Evolutionary conservation across 2,797 vertebrate species (phyloP).

Genomic region (Echeneis naucrates): DNA sequence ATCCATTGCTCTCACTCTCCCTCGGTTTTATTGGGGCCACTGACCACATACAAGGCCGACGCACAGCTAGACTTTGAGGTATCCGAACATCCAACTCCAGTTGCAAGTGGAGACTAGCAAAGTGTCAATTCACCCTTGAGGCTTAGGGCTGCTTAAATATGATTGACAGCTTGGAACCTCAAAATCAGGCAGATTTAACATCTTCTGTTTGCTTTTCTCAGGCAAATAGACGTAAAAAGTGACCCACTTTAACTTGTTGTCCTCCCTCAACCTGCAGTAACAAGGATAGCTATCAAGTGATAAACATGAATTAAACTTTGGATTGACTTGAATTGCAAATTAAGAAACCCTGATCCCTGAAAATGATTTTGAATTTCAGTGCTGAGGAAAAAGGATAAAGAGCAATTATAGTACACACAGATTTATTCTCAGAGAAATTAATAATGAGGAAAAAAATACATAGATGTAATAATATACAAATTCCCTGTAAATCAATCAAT

Average conservation of each 20-base stretch:
- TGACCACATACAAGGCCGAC: constrained; percentile 57
- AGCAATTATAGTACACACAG: neutral
- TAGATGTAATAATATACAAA: neutral
- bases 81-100: constrained; percentile 56
- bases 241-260: constrained; percentile 40
- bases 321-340: neutral
- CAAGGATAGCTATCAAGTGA: constrained; percentile 6
- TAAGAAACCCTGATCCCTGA: constrained; percentile 4
- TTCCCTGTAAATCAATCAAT: no score
- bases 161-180: constrained; percentile 62
- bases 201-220: constrained; percentile 42
- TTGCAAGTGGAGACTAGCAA: constrained; percentile 62
- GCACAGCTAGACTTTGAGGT: constrained; percentile 57
- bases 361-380: constrained; percentile 5
- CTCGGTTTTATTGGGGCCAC: constrained; percentile 61
- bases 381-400: neutral
- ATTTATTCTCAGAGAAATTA: constrained; percentile 1
- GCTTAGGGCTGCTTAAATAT: constrained; percentile 66
- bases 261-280: constrained; percentile 6
- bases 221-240: constrained; percentile 35
- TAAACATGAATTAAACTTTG: neutral
- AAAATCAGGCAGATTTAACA: constrained; percentile 52
- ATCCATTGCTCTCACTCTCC: constrained; percentile 47
- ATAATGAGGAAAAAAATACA: neutral
- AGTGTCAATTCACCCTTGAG: constrained; percentile 70